Percentiles rank a stretch among this genome's conserved stretches.
phyloP scores from a whole-genome alignment of 2,797 vertebrate genomes.

The Parambassis ranga region DNA sequence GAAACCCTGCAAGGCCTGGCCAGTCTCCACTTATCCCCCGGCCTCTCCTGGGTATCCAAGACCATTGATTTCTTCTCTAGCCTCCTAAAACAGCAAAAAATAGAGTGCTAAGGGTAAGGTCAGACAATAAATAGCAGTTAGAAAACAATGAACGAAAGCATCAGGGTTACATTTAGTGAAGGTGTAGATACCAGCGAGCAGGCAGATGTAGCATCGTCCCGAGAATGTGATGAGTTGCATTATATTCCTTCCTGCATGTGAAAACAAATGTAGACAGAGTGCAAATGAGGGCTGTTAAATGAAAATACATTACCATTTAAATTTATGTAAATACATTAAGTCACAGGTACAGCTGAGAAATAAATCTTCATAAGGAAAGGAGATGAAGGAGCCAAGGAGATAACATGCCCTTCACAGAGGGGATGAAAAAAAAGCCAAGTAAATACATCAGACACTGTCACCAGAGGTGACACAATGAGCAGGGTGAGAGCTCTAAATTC shows the following conservation, averaged over 20 bases:
- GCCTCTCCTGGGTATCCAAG: conserved; percentile 58
- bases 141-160: conserved; percentile 50
- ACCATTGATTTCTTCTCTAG: conserved; percentile 67
- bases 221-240: background rate
- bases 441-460: conserved; percentile 62
- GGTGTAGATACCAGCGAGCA: no score
- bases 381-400: conserved; percentile 20
- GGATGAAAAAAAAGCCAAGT: conserved; percentile 53
- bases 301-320: background rate
- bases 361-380: background rate
- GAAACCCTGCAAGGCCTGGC: conserved; percentile 34
- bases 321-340: background rate
- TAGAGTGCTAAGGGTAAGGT: conserved; percentile 38
- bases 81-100: conserved; percentile 51
- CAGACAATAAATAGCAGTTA: conserved; percentile 61
- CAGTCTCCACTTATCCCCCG: conserved; percentile 42
- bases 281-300: background rate
- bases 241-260: background rate
- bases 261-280: background rate
- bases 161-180: background rate
- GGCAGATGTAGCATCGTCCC: no score
- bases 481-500: conserved; percentile 57
- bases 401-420: conserved; percentile 56
- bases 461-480: conserved; percentile 65
- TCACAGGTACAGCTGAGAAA: background rate